Evolutionary conservation across 2,797 vertebrate genomes (phyloP).

Genomic region (Pteronotus mesoamericanus): DNA sequence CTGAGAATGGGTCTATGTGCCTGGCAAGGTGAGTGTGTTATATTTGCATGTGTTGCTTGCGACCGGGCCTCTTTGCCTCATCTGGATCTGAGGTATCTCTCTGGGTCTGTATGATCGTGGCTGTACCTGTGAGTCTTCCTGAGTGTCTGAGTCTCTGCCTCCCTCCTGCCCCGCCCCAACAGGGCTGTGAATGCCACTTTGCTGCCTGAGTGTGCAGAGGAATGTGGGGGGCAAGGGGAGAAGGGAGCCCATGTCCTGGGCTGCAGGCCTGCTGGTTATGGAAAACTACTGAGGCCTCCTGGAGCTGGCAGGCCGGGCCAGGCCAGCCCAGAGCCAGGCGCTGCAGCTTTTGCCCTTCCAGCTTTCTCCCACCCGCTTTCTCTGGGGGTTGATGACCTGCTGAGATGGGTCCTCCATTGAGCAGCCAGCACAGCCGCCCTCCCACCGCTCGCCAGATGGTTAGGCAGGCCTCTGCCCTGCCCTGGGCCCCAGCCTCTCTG

Average conservation of each 20-base stretch:
- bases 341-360: not conserved
- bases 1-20: not conserved
- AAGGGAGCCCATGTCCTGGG: slow-evolving; percentile 31
- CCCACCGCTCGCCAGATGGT: not conserved
- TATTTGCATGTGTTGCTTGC: not conserved
- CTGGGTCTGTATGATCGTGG: not conserved
- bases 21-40: not conserved
- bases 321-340: not conserved
- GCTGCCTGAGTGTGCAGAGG: slow-evolving; percentile 64
- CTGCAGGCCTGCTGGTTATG: slow-evolving; percentile 39
- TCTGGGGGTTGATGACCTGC: not conserved
- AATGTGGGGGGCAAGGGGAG: slow-evolving; percentile 49
- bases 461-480: not conserved
- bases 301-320: not conserved
- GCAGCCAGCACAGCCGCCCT: not conserved
- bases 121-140: not conserved
- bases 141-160: not conserved
- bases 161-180: not conserved
- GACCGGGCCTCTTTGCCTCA: not conserved
- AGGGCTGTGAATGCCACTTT: slow-evolving; percentile 31
- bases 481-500: not conserved
- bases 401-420: not conserved
- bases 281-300: slow-evolving; percentile 70
- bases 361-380: slow-evolving; percentile 4
- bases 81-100: not conserved